phyloP scores from a whole-genome alignment of 2,888 invertebrate genomes.

The Andrena dorsata region DNA sequence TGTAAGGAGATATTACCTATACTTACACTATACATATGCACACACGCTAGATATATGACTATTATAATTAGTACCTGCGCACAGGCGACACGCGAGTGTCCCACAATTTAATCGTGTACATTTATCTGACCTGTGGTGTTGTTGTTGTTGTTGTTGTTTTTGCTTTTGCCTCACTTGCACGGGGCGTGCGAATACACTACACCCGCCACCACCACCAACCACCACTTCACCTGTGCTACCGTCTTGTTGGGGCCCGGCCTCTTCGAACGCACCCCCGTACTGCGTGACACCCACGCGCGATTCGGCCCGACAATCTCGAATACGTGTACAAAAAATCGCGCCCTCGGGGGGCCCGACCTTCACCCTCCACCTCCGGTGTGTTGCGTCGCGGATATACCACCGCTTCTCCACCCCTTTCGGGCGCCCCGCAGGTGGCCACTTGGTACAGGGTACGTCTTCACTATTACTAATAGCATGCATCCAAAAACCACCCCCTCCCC shows the following conservation, averaged over 20 bases:
- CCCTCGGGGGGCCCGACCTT: slow-evolving; percentile 57
- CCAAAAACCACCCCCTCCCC: slow-evolving; percentile 38
- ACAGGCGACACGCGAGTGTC: slow-evolving; percentile 50
- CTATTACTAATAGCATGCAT: slow-evolving; percentile 84
- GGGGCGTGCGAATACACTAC: slow-evolving; percentile 76
- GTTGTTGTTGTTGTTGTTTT: slow-evolving; percentile 78
- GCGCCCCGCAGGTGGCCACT: slow-evolving; percentile 91
- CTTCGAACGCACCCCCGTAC: slow-evolving; percentile 65
- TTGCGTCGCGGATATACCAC: slow-evolving; percentile 73
- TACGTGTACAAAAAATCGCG: slow-evolving; percentile 42
- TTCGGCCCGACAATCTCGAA: slow-evolving; percentile 50
- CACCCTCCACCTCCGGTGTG: slow-evolving; percentile 68
- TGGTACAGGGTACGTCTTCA: slow-evolving; percentile 95
- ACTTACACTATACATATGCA: neutral
- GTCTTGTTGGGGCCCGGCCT: slow-evolving; percentile 68
- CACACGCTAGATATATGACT: slow-evolving; percentile 31
- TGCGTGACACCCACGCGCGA: slow-evolving; percentile 53
- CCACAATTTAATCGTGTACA: slow-evolving; percentile 59
- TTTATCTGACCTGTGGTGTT: slow-evolving; percentile 78
- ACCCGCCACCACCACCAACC: slow-evolving; percentile 71
- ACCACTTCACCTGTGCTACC: slow-evolving; percentile 75
- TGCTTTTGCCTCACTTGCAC: slow-evolving; percentile 78
- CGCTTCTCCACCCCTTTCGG: slow-evolving; percentile 81
- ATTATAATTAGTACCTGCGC: slow-evolving; percentile 40
- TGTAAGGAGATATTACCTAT: neutral